phyloP scores from a whole-genome alignment of 2,113 vertebrate genomes.

The Anhinga anhinga region DNA sequence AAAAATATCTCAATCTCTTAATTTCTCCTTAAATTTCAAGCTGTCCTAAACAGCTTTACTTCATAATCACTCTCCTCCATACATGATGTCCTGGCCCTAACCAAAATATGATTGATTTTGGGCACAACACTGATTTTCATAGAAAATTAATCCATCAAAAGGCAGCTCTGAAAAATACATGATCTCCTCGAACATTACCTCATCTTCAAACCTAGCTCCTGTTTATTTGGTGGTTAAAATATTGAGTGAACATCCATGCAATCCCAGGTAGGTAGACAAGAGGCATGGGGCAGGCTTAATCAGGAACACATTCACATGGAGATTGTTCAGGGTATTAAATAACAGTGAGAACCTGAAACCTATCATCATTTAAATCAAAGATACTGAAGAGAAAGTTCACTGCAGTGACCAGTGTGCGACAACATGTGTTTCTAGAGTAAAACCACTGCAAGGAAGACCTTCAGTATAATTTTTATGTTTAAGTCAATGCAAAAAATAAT shows the following conservation, averaged over 20 bases:
- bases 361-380: not conserved
- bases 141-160: not conserved
- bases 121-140: not conserved
- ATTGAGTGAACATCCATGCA: not conserved
- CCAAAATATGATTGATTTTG: not conserved
- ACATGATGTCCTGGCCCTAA: accelerated
- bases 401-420: not conserved
- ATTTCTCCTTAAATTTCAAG: not conserved
- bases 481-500: not conserved
- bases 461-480: not conserved
- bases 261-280: too few species aligned
- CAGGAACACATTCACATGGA: not conserved
- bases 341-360: not conserved
- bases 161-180: not conserved
- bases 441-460: not conserved
- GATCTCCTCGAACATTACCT: not conserved
- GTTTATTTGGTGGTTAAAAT: not conserved
- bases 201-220: not conserved
- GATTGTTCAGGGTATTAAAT: not conserved
- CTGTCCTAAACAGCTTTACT: not conserved
- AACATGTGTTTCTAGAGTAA: not conserved
- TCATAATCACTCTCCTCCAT: not conserved
- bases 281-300: not conserved
- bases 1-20: not conserved
- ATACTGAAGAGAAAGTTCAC: not conserved